Percentiles rank a stretch among this genome's conserved stretches.
These are phyloP conservation scores for Yponomeuta plumbellus DNA, from an alignment of 2,888 invertebrate genomes.

Conservation along the genomic window DNA sequence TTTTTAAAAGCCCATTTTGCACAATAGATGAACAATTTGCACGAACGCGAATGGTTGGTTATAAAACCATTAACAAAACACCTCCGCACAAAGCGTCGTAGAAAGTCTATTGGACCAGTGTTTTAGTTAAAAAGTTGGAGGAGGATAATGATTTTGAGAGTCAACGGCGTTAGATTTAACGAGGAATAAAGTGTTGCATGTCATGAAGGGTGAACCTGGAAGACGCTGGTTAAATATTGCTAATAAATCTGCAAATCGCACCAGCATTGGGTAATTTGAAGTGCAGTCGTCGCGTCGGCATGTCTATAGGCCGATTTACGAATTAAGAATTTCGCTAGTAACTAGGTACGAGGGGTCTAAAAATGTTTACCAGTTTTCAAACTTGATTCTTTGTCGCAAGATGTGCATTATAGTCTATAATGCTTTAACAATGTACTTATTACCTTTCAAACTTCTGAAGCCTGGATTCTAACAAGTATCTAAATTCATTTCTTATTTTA, in stretches of 20 bases:
- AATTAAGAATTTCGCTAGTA: too few species aligned
- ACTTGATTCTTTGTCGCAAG: too few species aligned
- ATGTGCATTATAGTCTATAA: too few species aligned
- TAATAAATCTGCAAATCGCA: not conserved
- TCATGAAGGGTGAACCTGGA: not conserved
- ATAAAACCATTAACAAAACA: not conserved
- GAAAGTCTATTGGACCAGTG: not conserved
- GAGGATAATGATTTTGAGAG: not conserved
- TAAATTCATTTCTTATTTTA: too few species aligned
- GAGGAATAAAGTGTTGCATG: not conserved
- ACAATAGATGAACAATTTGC: slow-evolving; percentile 1
- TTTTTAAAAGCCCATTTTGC: not conserved
- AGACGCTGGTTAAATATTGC: not conserved
- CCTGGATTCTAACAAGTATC: too few species aligned
- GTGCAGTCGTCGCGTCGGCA: too few species aligned
- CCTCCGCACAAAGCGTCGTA: not conserved
- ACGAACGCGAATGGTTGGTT: not conserved
- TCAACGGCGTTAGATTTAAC: not conserved
- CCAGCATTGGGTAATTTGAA: too few species aligned
- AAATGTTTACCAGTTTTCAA: too few species aligned
- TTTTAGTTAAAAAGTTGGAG: not conserved
- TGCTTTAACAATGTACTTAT: too few species aligned
- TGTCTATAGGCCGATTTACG: too few species aligned
- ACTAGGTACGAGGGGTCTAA: too few species aligned
- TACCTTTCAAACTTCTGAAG: too few species aligned